Conservation (phyloP, 2,888 invertebrate species). For the Drosophila eohydei region DNA sequence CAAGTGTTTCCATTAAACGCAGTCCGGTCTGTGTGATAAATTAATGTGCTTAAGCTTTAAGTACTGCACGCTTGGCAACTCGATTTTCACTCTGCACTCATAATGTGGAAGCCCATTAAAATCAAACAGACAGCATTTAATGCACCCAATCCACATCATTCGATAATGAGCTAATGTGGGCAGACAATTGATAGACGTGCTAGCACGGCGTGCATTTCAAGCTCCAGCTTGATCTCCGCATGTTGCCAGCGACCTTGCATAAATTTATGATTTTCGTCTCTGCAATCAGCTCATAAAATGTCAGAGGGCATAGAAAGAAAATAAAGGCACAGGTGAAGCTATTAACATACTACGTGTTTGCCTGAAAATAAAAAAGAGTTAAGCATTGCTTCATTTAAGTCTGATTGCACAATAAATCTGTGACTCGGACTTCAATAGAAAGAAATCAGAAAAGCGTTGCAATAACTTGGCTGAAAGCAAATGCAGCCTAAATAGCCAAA, state of each 20-base stretch:
- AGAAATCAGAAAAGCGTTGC: slow-evolving; percentile 65
- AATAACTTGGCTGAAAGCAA: slow-evolving; percentile 35
- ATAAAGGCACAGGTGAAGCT: slow-evolving; percentile 27
- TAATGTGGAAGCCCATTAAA: slow-evolving; percentile 15
- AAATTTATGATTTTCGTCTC: slow-evolving; percentile 26
- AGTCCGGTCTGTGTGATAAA: slow-evolving; percentile 29
- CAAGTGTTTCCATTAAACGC: slow-evolving; percentile 62
- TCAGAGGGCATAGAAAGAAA: slow-evolving; percentile 36
- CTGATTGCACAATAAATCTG: slow-evolving; percentile 51
- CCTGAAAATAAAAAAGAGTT: slow-evolving; percentile 27
- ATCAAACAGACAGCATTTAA: slow-evolving; percentile 40
- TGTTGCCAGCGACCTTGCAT: slow-evolving; percentile 38
- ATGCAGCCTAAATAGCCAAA: slow-evolving; percentile 44
- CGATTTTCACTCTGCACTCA: slow-evolving; percentile 52
- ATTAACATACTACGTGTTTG: slow-evolving; percentile 19
- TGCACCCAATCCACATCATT: slow-evolving; percentile 57
- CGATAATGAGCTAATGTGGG: slow-evolving; percentile 54
- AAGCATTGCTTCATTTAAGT: slow-evolving; percentile 21
- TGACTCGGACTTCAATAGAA: slow-evolving; percentile 28
- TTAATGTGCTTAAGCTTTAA: slow-evolving; percentile 58
- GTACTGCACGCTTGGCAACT: slow-evolving; percentile 51
- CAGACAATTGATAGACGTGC: slow-evolving; percentile 54
- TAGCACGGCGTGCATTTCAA: slow-evolving; percentile 10
- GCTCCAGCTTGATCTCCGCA: slow-evolving; percentile 4
- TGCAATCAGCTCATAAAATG: slow-evolving; percentile 37